Base-by-base conservation (phyloP, 2,888 invertebrate genomes). In the Xylophagus ater region DNA sequence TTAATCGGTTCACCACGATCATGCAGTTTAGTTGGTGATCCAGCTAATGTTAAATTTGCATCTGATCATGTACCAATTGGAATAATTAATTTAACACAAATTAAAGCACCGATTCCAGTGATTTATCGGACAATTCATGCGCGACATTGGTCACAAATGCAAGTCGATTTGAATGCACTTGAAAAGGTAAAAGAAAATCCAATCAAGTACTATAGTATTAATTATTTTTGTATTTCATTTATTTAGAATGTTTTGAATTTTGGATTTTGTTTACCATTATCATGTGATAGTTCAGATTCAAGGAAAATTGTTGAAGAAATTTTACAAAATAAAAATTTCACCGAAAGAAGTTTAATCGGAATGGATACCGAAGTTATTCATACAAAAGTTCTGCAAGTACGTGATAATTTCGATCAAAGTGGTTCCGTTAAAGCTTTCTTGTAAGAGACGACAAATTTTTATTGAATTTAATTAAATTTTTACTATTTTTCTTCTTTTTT, bases 251-350 rank as follows among this genome's bases (percentile, higher is more conserved):
- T 48, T 10, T 14, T 48, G 13, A 45, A 46, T 31, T 34, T 48
- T n/a, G 48, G 46, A 17, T 42, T 48, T 12, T 48, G 48, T 39
- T 37, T 48, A 21, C 48, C 48, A n/a, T n/a, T 26, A 40, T 37
- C 43, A 5, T 48, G 48, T 24, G 34, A 26, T 9, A 33, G 34
- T 14, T 24, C 20, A 1, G 48, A 48, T 34, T 34, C 44, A n/a
- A 37, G 26, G 13, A 31, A 17, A 30, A 19, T 48, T 1, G 20
- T 40, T 9, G 29, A 37, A 14, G 28, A 32, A 3, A 34, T 46
- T 20, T 21, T 48, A 23, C 33, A 36, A 10, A 41, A 43, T 15
- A 29, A 38, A 19, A 34, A 34, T 4, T 46, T 43, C 34, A 32
- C 34, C 2, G 38, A 38, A 15, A 29, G 34, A n/a, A 43, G 41